Conservation (phyloP, 2,113 vertebrate genomes). For the Heptranchias perlo region DNA sequence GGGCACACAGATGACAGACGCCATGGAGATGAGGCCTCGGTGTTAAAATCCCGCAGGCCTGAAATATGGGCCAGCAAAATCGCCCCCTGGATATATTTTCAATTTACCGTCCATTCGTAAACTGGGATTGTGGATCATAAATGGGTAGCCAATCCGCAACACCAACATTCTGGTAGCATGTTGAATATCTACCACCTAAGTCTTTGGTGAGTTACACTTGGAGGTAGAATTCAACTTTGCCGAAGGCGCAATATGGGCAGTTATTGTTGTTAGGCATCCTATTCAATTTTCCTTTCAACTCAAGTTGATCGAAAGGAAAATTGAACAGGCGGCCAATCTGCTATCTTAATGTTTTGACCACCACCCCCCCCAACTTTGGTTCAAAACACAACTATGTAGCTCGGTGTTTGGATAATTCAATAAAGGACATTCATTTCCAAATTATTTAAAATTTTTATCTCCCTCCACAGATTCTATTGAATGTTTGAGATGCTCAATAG, state of each 20-base stretch:
- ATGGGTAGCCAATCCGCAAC: neutral
- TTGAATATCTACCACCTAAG: neutral
- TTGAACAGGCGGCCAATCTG: too few relatives aligned
- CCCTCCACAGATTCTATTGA: neutral
- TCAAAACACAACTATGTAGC: neutral
- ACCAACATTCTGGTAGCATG: neutral
- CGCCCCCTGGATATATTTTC: neutral
- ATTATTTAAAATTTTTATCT: neutral
- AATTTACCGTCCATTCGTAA: neutral
- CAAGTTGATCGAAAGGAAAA: neutral
- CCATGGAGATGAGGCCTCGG: neutral
- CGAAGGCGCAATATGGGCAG: neutral
- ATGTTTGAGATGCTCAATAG: neutral
- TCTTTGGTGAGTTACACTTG: too few relatives aligned
- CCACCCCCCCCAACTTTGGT: too few relatives aligned
- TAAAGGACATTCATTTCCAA: neutral
- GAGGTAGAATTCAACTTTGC: neutral
- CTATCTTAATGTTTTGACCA: too few relatives aligned
- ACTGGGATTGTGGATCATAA: neutral
- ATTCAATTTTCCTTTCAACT: neutral
- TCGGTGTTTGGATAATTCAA: neutral
- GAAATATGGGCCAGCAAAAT: neutral
- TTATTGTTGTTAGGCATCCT: too few relatives aligned
- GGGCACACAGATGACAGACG: neutral
- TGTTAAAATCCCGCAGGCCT: neutral